Conservation (phyloP, 2,888 invertebrate genomes). For the Aphelenchoides bicaudatus region DNA sequence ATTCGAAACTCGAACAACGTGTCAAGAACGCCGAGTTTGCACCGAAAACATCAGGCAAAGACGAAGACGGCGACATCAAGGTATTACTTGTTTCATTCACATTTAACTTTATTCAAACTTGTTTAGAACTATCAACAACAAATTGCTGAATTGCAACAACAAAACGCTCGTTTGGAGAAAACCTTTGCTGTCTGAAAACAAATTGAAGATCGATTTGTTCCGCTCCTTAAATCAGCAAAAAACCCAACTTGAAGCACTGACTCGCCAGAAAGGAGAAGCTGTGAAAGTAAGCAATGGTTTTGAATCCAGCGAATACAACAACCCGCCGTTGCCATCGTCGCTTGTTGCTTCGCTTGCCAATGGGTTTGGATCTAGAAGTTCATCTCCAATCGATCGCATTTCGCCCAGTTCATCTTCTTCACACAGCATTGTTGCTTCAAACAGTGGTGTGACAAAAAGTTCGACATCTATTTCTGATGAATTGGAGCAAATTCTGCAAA, state of each 20-base stretch:
- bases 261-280: conserved; percentile 4
- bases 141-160: conserved; percentile 72
- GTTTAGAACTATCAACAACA: conserved; percentile 26
- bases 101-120: background rate
- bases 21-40: conserved; percentile 1
- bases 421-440: background rate
- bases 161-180: conserved; percentile 84
- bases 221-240: conserved; percentile 93
- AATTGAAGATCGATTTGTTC: conserved; percentile 94
- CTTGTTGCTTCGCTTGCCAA: conserved; percentile 19
- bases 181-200: conserved; percentile 91
- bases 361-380: conserved; percentile 3
- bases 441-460: background rate
- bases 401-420: conserved; percentile 14
- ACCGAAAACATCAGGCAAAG: background rate
- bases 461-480: background rate
- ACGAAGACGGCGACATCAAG: conserved; percentile 11
- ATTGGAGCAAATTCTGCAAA: conserved; percentile 4
- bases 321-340: conserved; percentile 17
- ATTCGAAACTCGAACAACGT: too few species aligned
- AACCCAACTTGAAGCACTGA: conserved; percentile 35
- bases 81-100: background rate
- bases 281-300: background rate
- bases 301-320: background rate
- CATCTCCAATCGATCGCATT: background rate